Evolutionary conservation across 2,888 invertebrate genomes (phyloP).

Genomic region (Acanthosepion lycidas): DNA sequence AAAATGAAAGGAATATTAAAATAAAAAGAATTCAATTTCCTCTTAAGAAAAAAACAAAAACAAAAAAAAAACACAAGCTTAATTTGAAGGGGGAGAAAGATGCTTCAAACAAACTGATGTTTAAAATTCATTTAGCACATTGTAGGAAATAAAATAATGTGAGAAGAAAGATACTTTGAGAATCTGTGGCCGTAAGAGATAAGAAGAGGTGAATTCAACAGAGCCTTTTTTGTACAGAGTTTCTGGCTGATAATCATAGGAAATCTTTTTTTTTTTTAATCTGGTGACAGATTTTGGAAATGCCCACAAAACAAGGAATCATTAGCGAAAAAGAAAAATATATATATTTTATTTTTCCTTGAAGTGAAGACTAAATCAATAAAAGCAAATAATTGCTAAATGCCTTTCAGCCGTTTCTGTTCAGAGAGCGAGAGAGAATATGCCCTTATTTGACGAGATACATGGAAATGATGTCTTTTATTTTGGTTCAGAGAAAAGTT

Average conservation of each 20-base stretch:
- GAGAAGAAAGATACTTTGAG: not conserved
- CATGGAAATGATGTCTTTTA: not conserved
- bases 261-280: not conserved
- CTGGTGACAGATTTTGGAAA: not conserved
- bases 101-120: too few species aligned
- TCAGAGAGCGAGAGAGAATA: not conserved
- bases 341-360: not conserved
- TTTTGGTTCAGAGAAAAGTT: not conserved
- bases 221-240: not conserved
- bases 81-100: too few species aligned
- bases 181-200: not conserved
- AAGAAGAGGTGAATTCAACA: not conserved
- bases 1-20: not conserved
- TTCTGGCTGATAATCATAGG: not conserved
- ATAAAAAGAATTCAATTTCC: not conserved
- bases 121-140: too few species aligned
- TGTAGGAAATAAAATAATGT: not conserved
- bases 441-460: not conserved
- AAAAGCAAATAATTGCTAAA: not conserved
- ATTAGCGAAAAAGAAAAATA: not conserved
- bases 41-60: not conserved
- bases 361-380: slow-evolving; percentile 6
- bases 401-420: not conserved
- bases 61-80: too few species aligned
- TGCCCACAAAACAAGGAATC: slow-evolving; percentile 13